These are phyloP conservation scores for Antheraea mylitta DNA, from an alignment of 1,140 invertebrate genomes.

Conservation along the genomic window DNA sequence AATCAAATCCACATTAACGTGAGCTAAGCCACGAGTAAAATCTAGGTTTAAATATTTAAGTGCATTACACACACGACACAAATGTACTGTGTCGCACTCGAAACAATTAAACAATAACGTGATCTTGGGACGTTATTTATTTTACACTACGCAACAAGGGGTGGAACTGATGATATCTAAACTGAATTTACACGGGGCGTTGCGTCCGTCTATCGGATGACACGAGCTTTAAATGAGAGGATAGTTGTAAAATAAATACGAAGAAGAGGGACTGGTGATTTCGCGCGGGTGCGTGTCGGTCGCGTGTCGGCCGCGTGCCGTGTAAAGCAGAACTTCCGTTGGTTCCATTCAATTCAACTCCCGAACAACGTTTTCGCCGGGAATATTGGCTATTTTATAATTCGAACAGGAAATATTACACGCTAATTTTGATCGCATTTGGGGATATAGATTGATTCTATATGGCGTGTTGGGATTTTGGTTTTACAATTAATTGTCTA, in stretches of 20 bases:
- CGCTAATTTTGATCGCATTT: slow-evolving; percentile 68
- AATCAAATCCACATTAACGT: too few relatives aligned
- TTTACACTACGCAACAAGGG: neutral
- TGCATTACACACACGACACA: neutral
- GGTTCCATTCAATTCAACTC: slow-evolving; percentile 2
- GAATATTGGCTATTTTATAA: slow-evolving; percentile 59
- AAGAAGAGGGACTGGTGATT: slow-evolving; percentile 25
- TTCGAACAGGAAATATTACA: slow-evolving; percentile 73
- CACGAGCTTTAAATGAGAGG: slow-evolving; percentile 61
- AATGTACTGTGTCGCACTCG: slow-evolving; percentile 33
- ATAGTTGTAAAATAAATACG: slow-evolving; percentile 70
- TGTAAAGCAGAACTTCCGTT: neutral
- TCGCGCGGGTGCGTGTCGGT: slow-evolving; percentile 36
- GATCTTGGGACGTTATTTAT: neutral
- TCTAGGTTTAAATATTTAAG: neutral
- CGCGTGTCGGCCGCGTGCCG: slow-evolving; percentile 35
- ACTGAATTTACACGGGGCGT: slow-evolving; percentile 55
- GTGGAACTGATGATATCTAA: slow-evolving; percentile 61
- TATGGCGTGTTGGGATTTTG: neutral
- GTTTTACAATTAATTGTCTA: neutral
- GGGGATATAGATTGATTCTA: slow-evolving; percentile 62
- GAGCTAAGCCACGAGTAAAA: too few relatives aligned
- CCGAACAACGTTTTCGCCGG: slow-evolving; percentile 43
- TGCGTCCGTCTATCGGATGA: slow-evolving; percentile 42
- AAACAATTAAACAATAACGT: slow-evolving; percentile 59